phyloP scores from a whole-genome alignment of 2,888 invertebrate genomes.

The Subacronicta megacephala region DNA sequence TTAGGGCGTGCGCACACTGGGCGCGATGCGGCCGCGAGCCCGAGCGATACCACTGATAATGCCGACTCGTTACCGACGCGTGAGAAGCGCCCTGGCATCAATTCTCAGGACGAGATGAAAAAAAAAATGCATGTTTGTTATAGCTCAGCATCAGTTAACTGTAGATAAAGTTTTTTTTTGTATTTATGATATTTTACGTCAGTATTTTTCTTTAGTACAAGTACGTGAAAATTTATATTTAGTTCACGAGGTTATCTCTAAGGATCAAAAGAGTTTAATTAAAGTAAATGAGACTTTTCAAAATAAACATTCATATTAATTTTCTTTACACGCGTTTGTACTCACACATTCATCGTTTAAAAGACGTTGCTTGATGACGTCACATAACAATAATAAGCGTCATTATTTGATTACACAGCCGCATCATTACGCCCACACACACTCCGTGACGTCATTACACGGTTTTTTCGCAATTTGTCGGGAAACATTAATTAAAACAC shows the following conservation, averaged over 20 bases:
- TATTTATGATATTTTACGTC: conserved; percentile 23
- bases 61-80: conserved; percentile 62
- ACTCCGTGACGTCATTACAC: conserved; percentile 69
- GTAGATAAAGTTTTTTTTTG: conserved; percentile 33
- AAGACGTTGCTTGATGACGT: conserved; percentile 71
- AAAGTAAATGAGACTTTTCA: conserved; percentile 25
- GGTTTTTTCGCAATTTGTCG: conserved; percentile 81
- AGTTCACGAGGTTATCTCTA: conserved; percentile 6
- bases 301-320: conserved; percentile 44
- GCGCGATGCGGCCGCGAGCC: conserved; percentile 41
- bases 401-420: conserved; percentile 67
- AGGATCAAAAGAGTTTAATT: conserved; percentile 25
- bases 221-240: background rate
- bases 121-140: conserved; percentile 52
- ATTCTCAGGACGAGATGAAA: conserved; percentile 67
- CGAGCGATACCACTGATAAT: conserved; percentile 64
- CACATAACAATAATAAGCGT: conserved; percentile 77
- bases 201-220: conserved; percentile 2
- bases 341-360: conserved; percentile 77
- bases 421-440: conserved; percentile 57
- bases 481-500: conserved; percentile 82
- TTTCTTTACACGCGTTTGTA: conserved; percentile 80
- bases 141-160: conserved; percentile 40
- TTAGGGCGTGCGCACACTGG: conserved; percentile 56
- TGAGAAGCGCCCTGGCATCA: conserved; percentile 73